These are phyloP conservation scores for Agrotis exclamationis DNA, from an alignment of 2,888 invertebrate genomes.

Conservation along the genomic window DNA sequence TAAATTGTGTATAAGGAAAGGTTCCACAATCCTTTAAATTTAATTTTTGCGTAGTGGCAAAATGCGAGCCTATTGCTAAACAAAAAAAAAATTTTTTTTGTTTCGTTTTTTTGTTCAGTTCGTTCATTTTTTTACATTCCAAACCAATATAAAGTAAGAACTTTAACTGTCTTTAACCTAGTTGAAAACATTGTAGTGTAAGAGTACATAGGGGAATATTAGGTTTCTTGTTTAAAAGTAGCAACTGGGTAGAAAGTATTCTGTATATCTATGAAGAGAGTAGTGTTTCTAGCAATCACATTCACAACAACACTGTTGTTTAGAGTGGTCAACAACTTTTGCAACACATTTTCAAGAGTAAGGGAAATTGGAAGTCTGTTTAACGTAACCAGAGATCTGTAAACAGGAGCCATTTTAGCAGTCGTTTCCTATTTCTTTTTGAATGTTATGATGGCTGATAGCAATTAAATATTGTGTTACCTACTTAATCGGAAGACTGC, in stretches of 20 bases:
- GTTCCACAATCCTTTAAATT: too few species aligned
- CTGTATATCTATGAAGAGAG: constrained; percentile 33
- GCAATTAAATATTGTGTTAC: constrained; percentile 10
- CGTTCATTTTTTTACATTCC: too few species aligned
- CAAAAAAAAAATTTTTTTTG: too few species aligned
- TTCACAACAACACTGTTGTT: constrained; percentile 39
- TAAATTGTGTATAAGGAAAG: too few species aligned
- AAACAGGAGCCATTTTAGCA: neutral
- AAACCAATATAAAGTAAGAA: constrained; percentile 4
- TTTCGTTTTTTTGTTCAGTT: too few species aligned
- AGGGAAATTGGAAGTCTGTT: constrained; percentile 23
- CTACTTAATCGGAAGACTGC: neutral
- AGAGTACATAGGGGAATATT: constrained; percentile 25
- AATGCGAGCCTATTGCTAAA: too few species aligned
- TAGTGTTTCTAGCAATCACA: constrained; percentile 48
- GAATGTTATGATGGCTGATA: neutral
- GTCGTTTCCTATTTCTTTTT: neutral
- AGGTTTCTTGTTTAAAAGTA: constrained; percentile 36
- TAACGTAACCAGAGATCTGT: constrained; percentile 2
- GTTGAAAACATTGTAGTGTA: constrained; percentile 21
- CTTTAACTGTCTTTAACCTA: constrained; percentile 18
- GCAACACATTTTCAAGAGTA: constrained; percentile 27
- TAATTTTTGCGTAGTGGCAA: too few species aligned
- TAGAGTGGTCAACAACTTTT: constrained; percentile 36
- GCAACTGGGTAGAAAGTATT: constrained; percentile 26